Conservation (phyloP, 1,140 invertebrate genomes). For the Holotrichia oblita region DNA sequence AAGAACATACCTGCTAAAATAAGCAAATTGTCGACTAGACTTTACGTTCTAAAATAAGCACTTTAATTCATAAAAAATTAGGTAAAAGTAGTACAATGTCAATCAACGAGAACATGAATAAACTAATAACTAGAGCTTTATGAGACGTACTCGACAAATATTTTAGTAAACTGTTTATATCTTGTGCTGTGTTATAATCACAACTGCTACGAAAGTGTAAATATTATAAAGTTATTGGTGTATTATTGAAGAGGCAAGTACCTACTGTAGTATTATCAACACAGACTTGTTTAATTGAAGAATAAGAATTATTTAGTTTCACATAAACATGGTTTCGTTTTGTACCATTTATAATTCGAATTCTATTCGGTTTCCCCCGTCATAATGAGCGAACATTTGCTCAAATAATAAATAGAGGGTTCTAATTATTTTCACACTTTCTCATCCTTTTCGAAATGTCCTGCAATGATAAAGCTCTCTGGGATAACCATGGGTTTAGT, state of each 20-base stretch:
- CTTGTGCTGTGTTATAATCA: neutral
- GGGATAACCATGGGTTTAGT: too few species aligned
- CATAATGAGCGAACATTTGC: neutral
- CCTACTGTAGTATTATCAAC: neutral
- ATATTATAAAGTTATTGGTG: neutral
- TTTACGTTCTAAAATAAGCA: too few species aligned
- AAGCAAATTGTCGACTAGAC: too few species aligned
- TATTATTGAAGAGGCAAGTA: neutral
- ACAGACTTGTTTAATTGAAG: neutral
- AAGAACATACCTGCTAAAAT: too few species aligned
- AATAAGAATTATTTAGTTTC: neutral
- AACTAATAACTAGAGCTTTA: slow-evolving; percentile 1
- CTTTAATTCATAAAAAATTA: neutral
- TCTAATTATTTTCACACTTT: neutral
- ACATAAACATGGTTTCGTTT: neutral
- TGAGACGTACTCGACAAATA: neutral
- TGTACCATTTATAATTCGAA: neutral
- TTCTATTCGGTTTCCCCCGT: neutral
- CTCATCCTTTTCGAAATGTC: too few species aligned
- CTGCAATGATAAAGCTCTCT: too few species aligned
- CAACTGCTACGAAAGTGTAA: neutral
- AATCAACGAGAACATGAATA: slow-evolving; percentile 9
- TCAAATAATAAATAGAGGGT: neutral
- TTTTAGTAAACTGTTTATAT: slow-evolving; percentile 9
- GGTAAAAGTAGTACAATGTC: neutral